Conservation (phyloP, 2,113 vertebrate species). For the Dissostichus mawsoni region DNA sequence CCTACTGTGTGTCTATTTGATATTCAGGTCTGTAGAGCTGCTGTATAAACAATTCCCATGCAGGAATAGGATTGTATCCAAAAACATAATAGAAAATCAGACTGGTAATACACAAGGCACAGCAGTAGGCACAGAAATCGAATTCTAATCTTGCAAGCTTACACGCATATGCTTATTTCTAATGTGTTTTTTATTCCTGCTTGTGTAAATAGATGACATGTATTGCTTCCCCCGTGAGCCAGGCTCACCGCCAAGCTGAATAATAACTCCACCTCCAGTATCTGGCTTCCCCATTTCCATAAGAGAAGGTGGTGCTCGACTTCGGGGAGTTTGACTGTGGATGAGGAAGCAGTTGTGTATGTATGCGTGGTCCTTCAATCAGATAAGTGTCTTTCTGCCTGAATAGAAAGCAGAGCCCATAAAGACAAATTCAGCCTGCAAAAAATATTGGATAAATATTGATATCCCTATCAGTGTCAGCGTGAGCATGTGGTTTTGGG, state of each 20-base stretch:
- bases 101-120: conserved; percentile 27
- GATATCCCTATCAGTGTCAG: conserved; percentile 13
- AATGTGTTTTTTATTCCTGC: conserved; percentile 22
- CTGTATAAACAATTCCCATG: conserved; percentile 45
- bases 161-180: conserved; percentile 27
- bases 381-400: conserved; percentile 34
- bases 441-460: conserved; percentile 55
- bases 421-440: conserved; percentile 28
- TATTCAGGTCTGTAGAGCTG: conserved; percentile 39
- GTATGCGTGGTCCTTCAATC: conserved; percentile 35
- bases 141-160: conserved; percentile 40
- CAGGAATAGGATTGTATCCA: conserved; percentile 42
- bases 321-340: conserved; percentile 30
- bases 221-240: conserved; percentile 37
- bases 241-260: conserved; percentile 28
- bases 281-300: conserved; percentile 37
- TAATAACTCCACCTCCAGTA: conserved; percentile 34
- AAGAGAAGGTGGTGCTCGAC: conserved; percentile 14
- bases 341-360: conserved; percentile 26
- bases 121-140: conserved; percentile 47
- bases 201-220: conserved; percentile 35
- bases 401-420: conserved; percentile 22
- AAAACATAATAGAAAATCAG: conserved; percentile 49
- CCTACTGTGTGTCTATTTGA: conserved; percentile 46
- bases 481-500: conserved; percentile 1